phyloP scores from a whole-genome alignment of 2,797 vertebrate species.

The Sciurus vulgaris region DNA sequence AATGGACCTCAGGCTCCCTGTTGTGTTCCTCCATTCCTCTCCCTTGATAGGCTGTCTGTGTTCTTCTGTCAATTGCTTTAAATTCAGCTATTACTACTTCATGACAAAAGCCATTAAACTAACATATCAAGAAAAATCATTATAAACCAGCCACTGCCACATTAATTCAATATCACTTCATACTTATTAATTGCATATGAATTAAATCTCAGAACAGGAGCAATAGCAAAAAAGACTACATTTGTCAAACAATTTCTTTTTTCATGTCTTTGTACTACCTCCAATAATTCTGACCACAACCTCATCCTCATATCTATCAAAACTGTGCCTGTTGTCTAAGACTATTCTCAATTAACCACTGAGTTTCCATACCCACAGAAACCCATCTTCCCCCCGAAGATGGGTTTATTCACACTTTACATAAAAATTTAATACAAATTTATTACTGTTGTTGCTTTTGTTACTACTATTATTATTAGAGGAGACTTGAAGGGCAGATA shows the following conservation, averaged over 20 bases:
- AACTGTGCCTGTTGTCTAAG: background rate
- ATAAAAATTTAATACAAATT: background rate
- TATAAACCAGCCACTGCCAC: background rate
- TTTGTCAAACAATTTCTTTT: background rate
- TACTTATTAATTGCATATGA: background rate
- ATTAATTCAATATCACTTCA: background rate
- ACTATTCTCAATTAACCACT: background rate
- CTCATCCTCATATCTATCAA: background rate
- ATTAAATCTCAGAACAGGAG: background rate
- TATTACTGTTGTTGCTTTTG: background rate
- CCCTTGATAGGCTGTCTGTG: background rate
- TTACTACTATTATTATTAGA: background rate
- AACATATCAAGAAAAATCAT: background rate
- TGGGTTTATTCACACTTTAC: background rate
- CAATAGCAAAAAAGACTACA: background rate
- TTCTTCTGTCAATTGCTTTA: fast-evolving
- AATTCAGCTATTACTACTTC: background rate
- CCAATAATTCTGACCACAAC: background rate
- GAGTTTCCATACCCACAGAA: background rate
- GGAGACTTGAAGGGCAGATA: background rate
- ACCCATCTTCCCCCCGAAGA: background rate
- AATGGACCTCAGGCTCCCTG: fast-evolving
- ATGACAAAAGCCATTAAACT: background rate
- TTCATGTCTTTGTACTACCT: background rate
- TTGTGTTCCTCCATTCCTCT: too few species aligned